A percentile compares a stretch with the other conserved stretches of the same genome.
Evolutionary conservation across 2,888 invertebrate genomes (phyloP).

Genomic region (Chesias legatella): DNA sequence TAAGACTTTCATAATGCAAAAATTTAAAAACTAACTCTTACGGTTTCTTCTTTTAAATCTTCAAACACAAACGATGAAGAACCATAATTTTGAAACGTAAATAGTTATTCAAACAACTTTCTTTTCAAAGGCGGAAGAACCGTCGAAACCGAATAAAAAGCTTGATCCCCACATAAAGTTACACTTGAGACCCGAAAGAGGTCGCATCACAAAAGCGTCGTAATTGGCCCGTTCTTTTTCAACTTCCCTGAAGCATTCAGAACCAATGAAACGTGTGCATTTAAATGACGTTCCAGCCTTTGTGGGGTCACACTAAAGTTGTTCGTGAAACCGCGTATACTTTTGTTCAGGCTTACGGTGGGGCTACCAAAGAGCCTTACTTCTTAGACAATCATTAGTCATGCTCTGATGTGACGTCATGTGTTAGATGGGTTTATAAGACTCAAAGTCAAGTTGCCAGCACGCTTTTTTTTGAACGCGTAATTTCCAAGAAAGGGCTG

Average conservation of each 20-base stretch:
- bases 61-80: constrained; percentile 7
- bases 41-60: too few relatives aligned
- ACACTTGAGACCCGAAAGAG: constrained; percentile 74
- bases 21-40: too few relatives aligned
- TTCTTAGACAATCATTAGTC: constrained; percentile 72
- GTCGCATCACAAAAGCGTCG: constrained; percentile 75
- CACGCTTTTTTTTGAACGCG: constrained; percentile 5
- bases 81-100: constrained; percentile 8
- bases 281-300: constrained; percentile 79
- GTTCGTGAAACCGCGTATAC: constrained; percentile 69
- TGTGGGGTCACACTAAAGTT: constrained; percentile 78
- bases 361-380: constrained; percentile 63
- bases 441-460: constrained; percentile 9
- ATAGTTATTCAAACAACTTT: constrained; percentile 23
- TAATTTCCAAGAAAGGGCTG: neutral
- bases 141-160: constrained; percentile 59
- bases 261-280: constrained; percentile 81
- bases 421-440: constrained; percentile 10
- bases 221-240: constrained; percentile 80
- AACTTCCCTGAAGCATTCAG: constrained; percentile 79
- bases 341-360: constrained; percentile 60
- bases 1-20: too few relatives aligned
- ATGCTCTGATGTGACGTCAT: constrained; percentile 51
- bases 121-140: constrained; percentile 24
- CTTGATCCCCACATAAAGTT: constrained; percentile 69